These are phyloP conservation scores for Gymnocephalus cernua DNA, from an alignment of 2,113 vertebrate genomes.

Conservation along the genomic window DNA sequence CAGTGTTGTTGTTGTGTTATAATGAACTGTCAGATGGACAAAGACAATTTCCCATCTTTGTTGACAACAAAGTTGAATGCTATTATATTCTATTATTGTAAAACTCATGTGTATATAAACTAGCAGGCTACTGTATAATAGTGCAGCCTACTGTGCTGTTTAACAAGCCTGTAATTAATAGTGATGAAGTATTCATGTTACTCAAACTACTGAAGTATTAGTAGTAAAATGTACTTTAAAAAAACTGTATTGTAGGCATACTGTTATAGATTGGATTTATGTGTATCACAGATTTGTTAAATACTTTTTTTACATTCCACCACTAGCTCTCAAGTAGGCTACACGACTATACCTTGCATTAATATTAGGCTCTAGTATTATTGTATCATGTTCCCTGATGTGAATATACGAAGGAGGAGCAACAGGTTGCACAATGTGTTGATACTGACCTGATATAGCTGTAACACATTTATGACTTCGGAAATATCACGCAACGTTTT, in stretches of 20 bases:
- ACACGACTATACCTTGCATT: neutral
- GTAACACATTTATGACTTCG: neutral
- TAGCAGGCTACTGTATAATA: neutral
- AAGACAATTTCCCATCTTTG: neutral
- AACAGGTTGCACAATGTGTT: conserved; percentile 37
- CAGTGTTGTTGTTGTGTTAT: neutral
- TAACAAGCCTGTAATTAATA: neutral
- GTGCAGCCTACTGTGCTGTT: neutral
- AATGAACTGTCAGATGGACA: neutral
- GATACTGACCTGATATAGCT: neutral
- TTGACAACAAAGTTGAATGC: neutral
- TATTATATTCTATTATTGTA: neutral
- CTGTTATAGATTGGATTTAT: neutral
- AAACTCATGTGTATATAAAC: neutral
- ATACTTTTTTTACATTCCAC: neutral
- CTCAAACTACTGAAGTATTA: neutral
- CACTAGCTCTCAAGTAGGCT: neutral
- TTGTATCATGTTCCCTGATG: neutral
- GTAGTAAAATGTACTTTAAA: neutral
- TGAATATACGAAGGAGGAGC: neutral
- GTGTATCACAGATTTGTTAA: neutral
- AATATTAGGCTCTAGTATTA: neutral
- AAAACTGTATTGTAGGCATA: too few species aligned
- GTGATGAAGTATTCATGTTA: neutral
- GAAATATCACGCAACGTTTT: too few species aligned